These are phyloP conservation scores for Mionectes macconnelli DNA, from an alignment of 2,113 vertebrate genomes.

Conservation along the genomic window DNA sequence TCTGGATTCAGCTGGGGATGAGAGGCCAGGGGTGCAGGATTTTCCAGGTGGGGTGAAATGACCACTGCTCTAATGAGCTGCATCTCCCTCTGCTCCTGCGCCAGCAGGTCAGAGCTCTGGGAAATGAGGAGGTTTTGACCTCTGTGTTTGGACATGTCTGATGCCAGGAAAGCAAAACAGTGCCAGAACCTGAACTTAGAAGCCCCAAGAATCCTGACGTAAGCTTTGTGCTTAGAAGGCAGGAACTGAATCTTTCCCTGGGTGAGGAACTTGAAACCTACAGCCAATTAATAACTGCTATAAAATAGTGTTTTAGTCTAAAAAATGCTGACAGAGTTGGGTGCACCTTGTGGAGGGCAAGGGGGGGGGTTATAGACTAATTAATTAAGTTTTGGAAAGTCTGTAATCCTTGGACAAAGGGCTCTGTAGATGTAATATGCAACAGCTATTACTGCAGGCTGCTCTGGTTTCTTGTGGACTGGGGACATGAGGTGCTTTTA, in stretches of 20 bases:
- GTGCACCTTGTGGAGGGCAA: not conserved
- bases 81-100: not conserved
- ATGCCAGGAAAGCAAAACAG: not conserved
- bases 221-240: not conserved
- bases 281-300: conserved; percentile 32
- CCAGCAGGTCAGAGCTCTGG: not conserved
- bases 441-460: not conserved
- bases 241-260: not conserved
- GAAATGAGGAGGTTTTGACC: not conserved
- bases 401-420: conserved; percentile 13
- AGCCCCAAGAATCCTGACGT: not conserved
- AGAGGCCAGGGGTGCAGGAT: not conserved
- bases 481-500: not conserved
- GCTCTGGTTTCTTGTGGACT: not conserved
- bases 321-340: conserved; percentile 41
- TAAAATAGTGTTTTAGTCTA: conserved; percentile 2
- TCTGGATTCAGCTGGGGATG: not conserved
- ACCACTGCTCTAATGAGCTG: not conserved
- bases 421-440: not conserved
- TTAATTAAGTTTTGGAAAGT: conserved; percentile 47
- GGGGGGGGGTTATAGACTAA: not conserved
- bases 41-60: not conserved
- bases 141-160: not conserved
- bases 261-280: not conserved
- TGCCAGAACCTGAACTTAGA: not conserved